phyloP scores from a whole-genome alignment of 2,888 invertebrate genomes.

The Chrysolina haemoptera region DNA sequence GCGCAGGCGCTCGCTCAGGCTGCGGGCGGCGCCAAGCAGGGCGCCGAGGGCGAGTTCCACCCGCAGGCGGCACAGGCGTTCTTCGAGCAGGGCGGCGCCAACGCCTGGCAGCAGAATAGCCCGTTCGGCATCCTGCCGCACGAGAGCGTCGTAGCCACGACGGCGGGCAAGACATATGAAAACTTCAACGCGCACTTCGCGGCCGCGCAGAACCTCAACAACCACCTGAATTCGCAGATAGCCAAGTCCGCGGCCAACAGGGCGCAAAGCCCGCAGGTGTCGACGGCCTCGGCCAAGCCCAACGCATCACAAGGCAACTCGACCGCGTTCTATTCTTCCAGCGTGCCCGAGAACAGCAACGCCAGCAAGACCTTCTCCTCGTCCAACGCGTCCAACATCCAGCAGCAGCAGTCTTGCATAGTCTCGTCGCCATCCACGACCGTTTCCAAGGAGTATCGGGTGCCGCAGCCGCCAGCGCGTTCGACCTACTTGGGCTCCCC shows the following conservation, averaged over 20 bases:
- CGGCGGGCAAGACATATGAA: slow-evolving; percentile 75
- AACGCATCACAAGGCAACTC: slow-evolving; percentile 65
- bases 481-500: slow-evolving; percentile 65
- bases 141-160: slow-evolving; percentile 80
- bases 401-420: slow-evolving; percentile 83
- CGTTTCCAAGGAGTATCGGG: slow-evolving; percentile 76
- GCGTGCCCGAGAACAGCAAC: slow-evolving; percentile 71
- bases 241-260: slow-evolving; percentile 73
- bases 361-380: slow-evolving; percentile 61
- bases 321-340: slow-evolving; percentile 76
- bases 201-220: slow-evolving; percentile 75
- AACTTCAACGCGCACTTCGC: slow-evolving; percentile 82
- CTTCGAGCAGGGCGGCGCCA: slow-evolving; percentile 77
- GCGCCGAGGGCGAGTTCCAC: slow-evolving; percentile 69
- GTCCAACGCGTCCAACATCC: slow-evolving; percentile 72
- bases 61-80: slow-evolving; percentile 75
- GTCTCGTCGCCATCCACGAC: slow-evolving; percentile 78
- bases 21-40: slow-evolving; percentile 60
- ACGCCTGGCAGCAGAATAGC: slow-evolving; percentile 85
- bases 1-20: slow-evolving; percentile 72
- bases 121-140: slow-evolving; percentile 86
- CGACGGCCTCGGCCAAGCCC: slow-evolving; percentile 55
- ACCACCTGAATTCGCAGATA: slow-evolving; percentile 78
- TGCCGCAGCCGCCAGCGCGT: slow-evolving; percentile 72
- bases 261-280: slow-evolving; percentile 70